Evolutionary conservation across 1,140 invertebrate genomes (phyloP), one percentile per base, ranked within the genome.

Genomic region (Diachasmimorpha longicaudata): DNA sequence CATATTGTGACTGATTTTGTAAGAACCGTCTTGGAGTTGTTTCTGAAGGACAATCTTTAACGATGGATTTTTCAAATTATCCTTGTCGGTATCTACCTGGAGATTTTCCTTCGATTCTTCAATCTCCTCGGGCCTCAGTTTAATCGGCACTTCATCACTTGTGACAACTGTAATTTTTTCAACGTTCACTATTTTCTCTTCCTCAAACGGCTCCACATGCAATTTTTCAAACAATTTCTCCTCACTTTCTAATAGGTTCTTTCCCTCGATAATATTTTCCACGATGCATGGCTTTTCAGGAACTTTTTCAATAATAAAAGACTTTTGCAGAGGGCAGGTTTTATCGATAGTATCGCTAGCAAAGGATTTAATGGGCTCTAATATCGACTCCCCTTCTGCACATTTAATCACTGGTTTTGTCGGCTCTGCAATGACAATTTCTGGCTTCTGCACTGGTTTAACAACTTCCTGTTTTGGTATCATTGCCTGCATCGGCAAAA

Each of bases 401-500:
- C 14, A 9, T 58, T 72, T 58, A 25, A 58, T 4, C 23, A 31
- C 70, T 0, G 52, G 46, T 55, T 87, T 87, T 0, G 81, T 85
- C 0, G 82, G 83, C 42, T 87, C 85, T 9, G 87, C 86, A 4
- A 86, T 83, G 10, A 70, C 70, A 10, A 86, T 81, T 2, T 86
- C 83, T 0, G 81, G 76, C 55, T 86, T 88, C 21, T 83, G 72
- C 0, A 82, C 74, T 0, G 76, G 66, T 72, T 86, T 85, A 0
- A 79, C 31, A 6, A 79, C 69, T 5, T 88, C 86, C 3, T 83
- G 82, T 72, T 87, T 87, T 4, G 81, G 82, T 11, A 80, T 77
- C 0, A 88, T 85, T 11, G 91, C 90, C 78, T 93, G 93, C 90
- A 95, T 93, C 0, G 94, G 94, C 37, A 94, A 79, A 13, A 95